Evolutionary conservation across 2,113 vertebrate species (phyloP), one percentile per base, ranked within the genome.

Genomic region (Origma solitaria): DNA sequence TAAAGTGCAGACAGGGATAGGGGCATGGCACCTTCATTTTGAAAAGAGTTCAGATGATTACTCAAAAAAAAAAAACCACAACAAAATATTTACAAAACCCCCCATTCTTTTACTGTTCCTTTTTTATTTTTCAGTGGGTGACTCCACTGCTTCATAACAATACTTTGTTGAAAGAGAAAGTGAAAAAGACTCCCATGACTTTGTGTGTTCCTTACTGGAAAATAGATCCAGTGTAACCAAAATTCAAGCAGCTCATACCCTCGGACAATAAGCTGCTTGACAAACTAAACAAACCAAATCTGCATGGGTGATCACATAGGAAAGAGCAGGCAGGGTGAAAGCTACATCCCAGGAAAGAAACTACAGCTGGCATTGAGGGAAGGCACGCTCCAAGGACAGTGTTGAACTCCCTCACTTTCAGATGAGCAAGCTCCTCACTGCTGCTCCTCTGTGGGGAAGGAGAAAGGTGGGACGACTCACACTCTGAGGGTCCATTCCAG

Each of bases 11-110:
- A 75, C 72, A 82, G 19, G 7, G 24, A 56, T 2, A 68, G 0
- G 3, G 17, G 10, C 35, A 50, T 4, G 12, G 25, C 0, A 0
- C 35, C n/a, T 65, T 66, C 16, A 33, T 45, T 71, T 28, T 14
- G n/a, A 27, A 82, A 13, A 57, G 7, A 60, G 30, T 51, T 58
- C 9, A 42, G n/a, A 47, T 35, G 19, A 73, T 53, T 11, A 49
- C 11, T 51, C 1, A 27, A 42, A 58, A 78, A 50, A 33, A 30
- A 28, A 62, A 53, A 57, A 54, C 10, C 15, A 4, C 9, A 10
- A 30, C 9, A 38, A 35, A 71, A 47, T 31, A 73, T 1, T 9
- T 33, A 44, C 28, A 38, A 80, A 73, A 6, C 22, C 35, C 11
- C 18, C 21, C 65, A 40, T 40, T 54, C n/a, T 72, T 86, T 37